Evolutionary conservation across 2,888 invertebrate genomes (phyloP).

Genomic region (Meghimatium bilineatum): DNA sequence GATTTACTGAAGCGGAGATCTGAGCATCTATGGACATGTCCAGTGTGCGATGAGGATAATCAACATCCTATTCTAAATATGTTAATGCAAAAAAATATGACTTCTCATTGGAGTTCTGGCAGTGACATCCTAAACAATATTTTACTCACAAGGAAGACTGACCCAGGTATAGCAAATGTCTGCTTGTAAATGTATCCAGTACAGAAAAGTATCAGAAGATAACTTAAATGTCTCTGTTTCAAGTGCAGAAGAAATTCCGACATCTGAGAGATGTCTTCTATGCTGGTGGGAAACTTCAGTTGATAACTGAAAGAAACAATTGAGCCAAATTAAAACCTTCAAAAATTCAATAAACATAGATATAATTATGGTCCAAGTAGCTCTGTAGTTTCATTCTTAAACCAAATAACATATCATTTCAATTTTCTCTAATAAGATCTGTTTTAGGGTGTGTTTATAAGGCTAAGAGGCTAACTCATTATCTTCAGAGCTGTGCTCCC

Average conservation of each 20-base stretch:
- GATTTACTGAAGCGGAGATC: no score
- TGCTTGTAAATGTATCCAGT: constrained; percentile 82
- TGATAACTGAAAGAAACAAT: constrained; percentile 55
- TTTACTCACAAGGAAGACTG: constrained; percentile 80
- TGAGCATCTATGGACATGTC: no score
- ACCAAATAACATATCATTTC: not conserved
- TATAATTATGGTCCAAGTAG: no score
- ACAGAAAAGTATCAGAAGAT: constrained; percentile 80
- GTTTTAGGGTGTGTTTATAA: not conserved
- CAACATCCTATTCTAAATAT: not conserved
- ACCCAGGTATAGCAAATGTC: constrained; percentile 82
- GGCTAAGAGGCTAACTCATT: no score
- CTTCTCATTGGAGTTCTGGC: no score
- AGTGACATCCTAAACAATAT: not conserved
- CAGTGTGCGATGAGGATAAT: no score
- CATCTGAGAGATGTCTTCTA: constrained; percentile 77
- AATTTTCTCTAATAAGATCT: not conserved
- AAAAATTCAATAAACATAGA: not conserved
- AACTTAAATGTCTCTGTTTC: constrained; percentile 78
- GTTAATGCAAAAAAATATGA: not conserved
- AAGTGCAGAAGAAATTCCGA: constrained; percentile 77
- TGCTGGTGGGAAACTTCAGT: constrained; percentile 78
- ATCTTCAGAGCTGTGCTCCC: no score
- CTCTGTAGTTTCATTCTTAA: no score
- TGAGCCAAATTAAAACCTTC: not conserved